Evolutionary conservation across 35 echinoderm and acorn worm genomes (phyloP).

Genomic region (Heliocidaris tuberculata): DNA sequence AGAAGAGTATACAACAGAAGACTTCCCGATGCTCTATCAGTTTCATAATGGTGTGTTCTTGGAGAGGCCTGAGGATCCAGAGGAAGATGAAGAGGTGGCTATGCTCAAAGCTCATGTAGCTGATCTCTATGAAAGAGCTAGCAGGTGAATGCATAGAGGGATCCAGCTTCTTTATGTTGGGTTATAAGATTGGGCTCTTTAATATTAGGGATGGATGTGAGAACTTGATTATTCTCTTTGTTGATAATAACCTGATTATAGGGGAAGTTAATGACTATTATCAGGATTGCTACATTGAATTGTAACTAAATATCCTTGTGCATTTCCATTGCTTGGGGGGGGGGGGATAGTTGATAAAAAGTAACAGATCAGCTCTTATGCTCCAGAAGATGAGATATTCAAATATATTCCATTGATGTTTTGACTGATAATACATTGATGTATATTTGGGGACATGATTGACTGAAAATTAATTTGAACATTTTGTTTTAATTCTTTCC

Average conservation of each 20-base stretch:
- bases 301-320: not conserved
- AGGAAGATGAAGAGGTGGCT: slow-evolving; percentile 51
- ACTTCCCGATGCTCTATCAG: slow-evolving; percentile 74
- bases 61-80: slow-evolving; percentile 1
- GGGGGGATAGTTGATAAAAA: too few species aligned
- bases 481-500: not conserved
- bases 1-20: slow-evolving; percentile 38
- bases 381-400: too few species aligned
- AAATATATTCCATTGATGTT: too few species aligned
- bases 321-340: not conserved
- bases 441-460: too few species aligned
- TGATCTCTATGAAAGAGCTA: slow-evolving; percentile 64
- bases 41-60: slow-evolving; percentile 63
- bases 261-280: not conserved
- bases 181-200: not conserved
- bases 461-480: not conserved
- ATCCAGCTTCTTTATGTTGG: not conserved
- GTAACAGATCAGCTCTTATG: too few species aligned
- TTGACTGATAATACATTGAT: too few species aligned
- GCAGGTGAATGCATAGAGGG: slow-evolving; percentile 53
- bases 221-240: not conserved
- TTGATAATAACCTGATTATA: not conserved
- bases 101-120: slow-evolving; percentile 50
- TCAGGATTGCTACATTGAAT: not conserved
- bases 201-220: not conserved